Base-by-base conservation (phyloP, 2,113 vertebrate genomes). In the Vimba vimba region DNA sequence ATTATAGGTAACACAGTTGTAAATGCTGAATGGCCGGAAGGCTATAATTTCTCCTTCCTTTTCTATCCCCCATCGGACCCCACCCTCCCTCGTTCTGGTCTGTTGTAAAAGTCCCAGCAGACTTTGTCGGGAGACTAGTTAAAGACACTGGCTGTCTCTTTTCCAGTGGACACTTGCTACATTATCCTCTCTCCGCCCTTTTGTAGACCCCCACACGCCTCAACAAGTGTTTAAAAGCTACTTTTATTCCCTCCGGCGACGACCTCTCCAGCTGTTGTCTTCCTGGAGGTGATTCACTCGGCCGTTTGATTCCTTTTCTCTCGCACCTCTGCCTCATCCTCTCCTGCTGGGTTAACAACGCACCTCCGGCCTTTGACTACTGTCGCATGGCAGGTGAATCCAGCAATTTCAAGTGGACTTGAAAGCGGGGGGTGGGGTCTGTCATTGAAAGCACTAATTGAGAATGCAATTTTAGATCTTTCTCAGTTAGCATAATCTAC, bases 1-100 rank as follows among this genome's bases (percentile, higher is more conserved):
- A 94, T 95, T 95, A 94, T 95, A 95, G 93, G 93, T 95, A 90
- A 91, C 88, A 93, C 66, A 76, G 86, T 90, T 88, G 84, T 86
- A 82, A 88, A 95, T 87, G 94, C 90, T 91, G 89, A 10, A 91
- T 87, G 78, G 89, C 88, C 89, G 92, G 86, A 90, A 94, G 91
- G 89, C 93, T 94, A 21, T 93, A 93, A 95, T 95, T 95, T 95
- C 88, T 93, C 55, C 85, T 74, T 83, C 45, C 30, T 60, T 55
- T 64, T 21, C 86, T 64, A 75, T 87, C 78, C 30, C 76, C 21
- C 55, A 52, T 68, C 79, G 85, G 76, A 47, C 57, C 50, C 77
- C 23, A 81, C 81, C 85, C 69, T 73, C 59, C 15, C 43, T 81
- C 76, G 23, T 39, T 21, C 19, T 80, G 39, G 83, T 60, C 82